These are phyloP conservation scores for Myotis pilosus DNA, from an alignment of 2,797 vertebrate species.

Conservation along the genomic window DNA sequence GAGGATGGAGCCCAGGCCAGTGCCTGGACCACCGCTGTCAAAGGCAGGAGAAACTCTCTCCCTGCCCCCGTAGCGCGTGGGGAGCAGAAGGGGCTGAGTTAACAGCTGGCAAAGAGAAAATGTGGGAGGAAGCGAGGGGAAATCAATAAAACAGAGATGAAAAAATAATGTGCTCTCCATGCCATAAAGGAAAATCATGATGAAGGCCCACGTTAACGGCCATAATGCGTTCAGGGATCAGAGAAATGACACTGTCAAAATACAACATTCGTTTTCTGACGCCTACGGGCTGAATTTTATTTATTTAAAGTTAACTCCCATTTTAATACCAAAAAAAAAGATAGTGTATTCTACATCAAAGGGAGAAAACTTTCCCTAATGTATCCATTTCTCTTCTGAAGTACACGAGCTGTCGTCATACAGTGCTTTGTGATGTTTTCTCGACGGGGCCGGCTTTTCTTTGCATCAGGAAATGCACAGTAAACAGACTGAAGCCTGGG, in stretches of 20 bases:
- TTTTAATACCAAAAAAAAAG: constrained; percentile 82
- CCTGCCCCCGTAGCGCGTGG: neutral
- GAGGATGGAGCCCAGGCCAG: neutral
- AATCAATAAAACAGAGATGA: constrained; percentile 75
- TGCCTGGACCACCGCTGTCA: neutral
- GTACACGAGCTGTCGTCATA: constrained; percentile 63
- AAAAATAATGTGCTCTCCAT: constrained; percentile 71
- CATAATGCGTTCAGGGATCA: constrained; percentile 80
- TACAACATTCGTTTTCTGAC: constrained; percentile 84
- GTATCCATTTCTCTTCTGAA: constrained; percentile 82
- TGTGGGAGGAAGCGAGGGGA: constrained; percentile 58
- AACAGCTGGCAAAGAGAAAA: constrained; percentile 50
- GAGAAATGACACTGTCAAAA: constrained; percentile 84
- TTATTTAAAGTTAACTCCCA: constrained; percentile 86
- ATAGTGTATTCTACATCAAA: constrained; percentile 83
- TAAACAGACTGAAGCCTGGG: constrained; percentile 65
- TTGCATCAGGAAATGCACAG: constrained; percentile 61
- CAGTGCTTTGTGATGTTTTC: constrained; percentile 76
- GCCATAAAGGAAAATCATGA: constrained; percentile 74
- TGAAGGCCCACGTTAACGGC: constrained; percentile 79
- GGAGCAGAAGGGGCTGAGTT: constrained; percentile 7
- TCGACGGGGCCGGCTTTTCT: constrained; percentile 78
- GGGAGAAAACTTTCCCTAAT: constrained; percentile 81
- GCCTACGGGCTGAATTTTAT: constrained; percentile 85
- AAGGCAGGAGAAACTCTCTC: neutral